These are phyloP conservation scores for Macropus fuliginosus DNA, from an alignment of 2,797 vertebrate genomes.

Conservation along the genomic window DNA sequence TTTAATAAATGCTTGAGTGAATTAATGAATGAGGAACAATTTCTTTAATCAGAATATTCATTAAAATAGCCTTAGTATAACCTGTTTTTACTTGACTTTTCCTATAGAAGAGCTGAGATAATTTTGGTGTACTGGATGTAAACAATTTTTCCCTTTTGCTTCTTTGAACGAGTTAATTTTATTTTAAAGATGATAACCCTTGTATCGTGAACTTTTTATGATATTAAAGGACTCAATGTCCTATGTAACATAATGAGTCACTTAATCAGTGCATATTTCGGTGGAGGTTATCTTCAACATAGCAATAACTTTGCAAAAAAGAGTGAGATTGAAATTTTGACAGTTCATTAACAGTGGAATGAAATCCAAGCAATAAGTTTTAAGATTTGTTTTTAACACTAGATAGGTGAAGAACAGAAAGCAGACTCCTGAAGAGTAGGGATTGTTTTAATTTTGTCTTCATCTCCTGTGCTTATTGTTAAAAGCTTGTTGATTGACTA, in stretches of 20 bases:
- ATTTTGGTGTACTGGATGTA: not conserved
- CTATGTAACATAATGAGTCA: not conserved
- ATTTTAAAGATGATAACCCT: not conserved
- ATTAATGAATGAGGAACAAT: not conserved
- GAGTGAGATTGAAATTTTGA: slow-evolving; percentile 48
- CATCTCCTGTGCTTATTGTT: not conserved
- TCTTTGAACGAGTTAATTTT: not conserved
- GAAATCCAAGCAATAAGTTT: slow-evolving; percentile 58
- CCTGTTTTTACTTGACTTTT: not conserved
- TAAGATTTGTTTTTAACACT: slow-evolving; percentile 33
- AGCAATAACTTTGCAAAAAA: not conserved
- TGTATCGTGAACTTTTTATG: not conserved
- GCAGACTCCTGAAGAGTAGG: slow-evolving; percentile 56
- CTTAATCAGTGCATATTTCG: not conserved
- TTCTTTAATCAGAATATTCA: not conserved
- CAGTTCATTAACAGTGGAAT: slow-evolving; percentile 19
- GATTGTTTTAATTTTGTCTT: not conserved
- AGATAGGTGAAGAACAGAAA: slow-evolving; percentile 38
- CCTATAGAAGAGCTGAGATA: not conserved
- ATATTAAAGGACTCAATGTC: not conserved
- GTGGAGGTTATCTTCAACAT: not conserved
- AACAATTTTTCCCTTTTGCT: not conserved
- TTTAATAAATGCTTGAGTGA: not conserved
- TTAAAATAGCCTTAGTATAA: not conserved
- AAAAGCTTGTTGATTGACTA: slow-evolving; percentile 16